A percentile compares a stretch with the other conserved stretches of the same genome.
These are phyloP conservation scores for Rhipidura dahli DNA, from an alignment of 2,113 vertebrate species.

Conservation along the genomic window DNA sequence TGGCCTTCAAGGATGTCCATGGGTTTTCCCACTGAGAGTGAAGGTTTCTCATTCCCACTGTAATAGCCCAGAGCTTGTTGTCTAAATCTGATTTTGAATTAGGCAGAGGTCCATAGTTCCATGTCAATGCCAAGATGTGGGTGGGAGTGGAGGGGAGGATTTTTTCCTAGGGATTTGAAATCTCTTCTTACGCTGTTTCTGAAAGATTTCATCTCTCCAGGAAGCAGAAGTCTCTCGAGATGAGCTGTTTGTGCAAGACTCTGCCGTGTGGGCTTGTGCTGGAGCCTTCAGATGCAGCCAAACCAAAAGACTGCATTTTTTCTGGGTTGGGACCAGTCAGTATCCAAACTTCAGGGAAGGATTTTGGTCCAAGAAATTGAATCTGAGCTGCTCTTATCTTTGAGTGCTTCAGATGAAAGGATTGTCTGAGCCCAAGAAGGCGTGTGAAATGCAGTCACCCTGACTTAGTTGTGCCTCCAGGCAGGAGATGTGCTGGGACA, in stretches of 20 bases:
- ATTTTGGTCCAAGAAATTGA: conserved; percentile 15
- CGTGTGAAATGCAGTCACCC: not conserved
- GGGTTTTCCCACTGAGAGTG: not conserved
- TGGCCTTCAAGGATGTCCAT: not conserved
- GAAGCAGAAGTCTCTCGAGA: conserved; percentile 21
- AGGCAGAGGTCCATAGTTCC: conserved; percentile 1
- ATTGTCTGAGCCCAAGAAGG: not conserved
- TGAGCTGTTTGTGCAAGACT: conserved; percentile 37
- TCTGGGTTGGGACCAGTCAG: not conserved
- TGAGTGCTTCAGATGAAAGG: conserved; percentile 28
- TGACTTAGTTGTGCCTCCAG: not conserved
- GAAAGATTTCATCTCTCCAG: conserved; percentile 60
- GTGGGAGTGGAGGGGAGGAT: not conserved
- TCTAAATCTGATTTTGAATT: conserved; percentile 33
- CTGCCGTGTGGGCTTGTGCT: not conserved
- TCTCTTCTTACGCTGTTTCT: not conserved
- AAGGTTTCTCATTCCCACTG: not conserved
- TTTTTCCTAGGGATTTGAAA: conserved; percentile 46
- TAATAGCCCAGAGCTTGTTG: not conserved
- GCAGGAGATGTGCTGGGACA: not conserved
- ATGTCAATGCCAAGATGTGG: conserved; percentile 3
- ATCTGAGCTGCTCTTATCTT: conserved; percentile 32
- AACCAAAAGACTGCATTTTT: not conserved
- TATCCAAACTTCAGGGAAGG: conserved; percentile 2
- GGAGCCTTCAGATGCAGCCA: conserved; percentile 20